Evolutionary conservation across 1,140 invertebrate species (phyloP), one percentile per base, ranked within the genome.

Genomic region (Saccostrea glomerata): DNA sequence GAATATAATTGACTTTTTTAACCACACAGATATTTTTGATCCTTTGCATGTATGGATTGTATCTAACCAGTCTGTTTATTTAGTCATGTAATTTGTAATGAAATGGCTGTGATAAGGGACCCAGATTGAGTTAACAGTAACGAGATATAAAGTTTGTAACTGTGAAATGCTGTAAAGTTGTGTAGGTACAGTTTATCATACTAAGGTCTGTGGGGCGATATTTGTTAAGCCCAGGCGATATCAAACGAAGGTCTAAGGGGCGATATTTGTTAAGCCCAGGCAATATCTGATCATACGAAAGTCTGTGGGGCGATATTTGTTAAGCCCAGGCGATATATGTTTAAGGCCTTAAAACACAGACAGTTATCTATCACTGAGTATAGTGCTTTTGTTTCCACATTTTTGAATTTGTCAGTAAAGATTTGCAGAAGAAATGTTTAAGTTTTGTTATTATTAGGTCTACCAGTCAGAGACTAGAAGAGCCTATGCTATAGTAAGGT

Each of bases 231-330:
- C 92, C 92, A 92, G 92, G 88, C 30, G 30, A 36, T 89, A 58
- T 77, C 25, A 73, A 30, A 82, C 47, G 83, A 36, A 63, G 83
- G 58, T 54, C 86, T 82, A 55, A 36, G 25, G 47, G 92, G 92
- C 91, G 92, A 90, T 90, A 93, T 93, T 92, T 86, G 92, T 93
- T 93, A 93, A 89, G 92, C 92, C 92, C 92, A 92, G 92, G 87
- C 30, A 2, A 36, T 89, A 58, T 77, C 83, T 90, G 88, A 60
- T 77, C 30, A 77, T 55, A 82, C 47, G 84, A 36, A 63, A 70
- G 77, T 55, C 86, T 82, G 66, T 55, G 25, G 47, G 92, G 92
- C 91, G 92, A 90, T 90, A 93, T 93, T 92, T 86, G 92, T 93
- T 93, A 93, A 89, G 92, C 30, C 30, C 30, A 36, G 30, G 30